Base-by-base conservation (phyloP, 2,797 vertebrate species). In the Propithecus perrieri region DNA sequence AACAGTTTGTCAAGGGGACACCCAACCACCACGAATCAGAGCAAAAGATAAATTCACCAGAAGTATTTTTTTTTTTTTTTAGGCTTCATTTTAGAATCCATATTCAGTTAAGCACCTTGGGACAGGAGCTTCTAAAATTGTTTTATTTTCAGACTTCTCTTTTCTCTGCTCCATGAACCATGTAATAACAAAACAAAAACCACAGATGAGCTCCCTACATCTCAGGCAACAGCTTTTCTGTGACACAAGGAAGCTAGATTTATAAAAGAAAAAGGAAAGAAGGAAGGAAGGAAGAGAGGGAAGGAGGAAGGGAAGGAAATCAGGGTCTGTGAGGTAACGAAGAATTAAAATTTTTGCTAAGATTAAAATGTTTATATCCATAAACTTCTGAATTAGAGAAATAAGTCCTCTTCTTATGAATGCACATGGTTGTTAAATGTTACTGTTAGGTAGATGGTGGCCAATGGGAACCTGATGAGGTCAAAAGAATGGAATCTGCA, bases 171-270 rank as follows among this genome's bases (percentile, higher is more conserved):
- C 53, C 46, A 72, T 7, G 43, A 97, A 94, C 76, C 79, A 46
- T 76, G 63, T 86, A 92, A 90, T 75, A 92, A 72, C 35, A 95
- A 84, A 97, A 78, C 18, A 22, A 92, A 97, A 96, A 43, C 6
- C 50, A 69, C 26, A 91, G 13, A 71, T 12, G 12, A 53, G 38
- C 46, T 48, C 33, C 20, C 75, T 55, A 71, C 24, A 53, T 71
- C 41, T 69, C 10, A 43, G 43, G n/a, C 4, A 48, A 22, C 5
- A 69, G 22, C 1, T 90, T 94, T 96, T 61, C 78, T 94, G 50
- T 30, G 93, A 85, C 94, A 33, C 14, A 65, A 17, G 17, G 0
- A 84, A 92, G 4, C 0, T 48, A 46, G 33, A 57, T 91, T 78
- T 33, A 80, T 48, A 46, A 50, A 9, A 30, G 48, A 46, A 17